Evolutionary conservation across 2,888 invertebrate species (phyloP).

Genomic region (Lepidocyrtinus sp.): DNA sequence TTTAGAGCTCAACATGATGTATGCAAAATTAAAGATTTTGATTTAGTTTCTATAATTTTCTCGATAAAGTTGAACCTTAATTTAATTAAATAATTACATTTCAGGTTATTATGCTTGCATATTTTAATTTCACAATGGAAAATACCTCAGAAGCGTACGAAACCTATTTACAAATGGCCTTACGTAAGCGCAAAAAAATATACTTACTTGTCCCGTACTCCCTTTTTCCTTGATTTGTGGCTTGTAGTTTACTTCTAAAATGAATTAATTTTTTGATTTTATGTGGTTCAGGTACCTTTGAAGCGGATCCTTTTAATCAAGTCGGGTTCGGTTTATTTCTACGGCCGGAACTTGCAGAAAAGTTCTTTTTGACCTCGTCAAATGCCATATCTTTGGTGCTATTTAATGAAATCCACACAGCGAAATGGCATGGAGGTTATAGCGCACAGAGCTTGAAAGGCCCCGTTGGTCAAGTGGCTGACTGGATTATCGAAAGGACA

Average conservation of each 20-base stretch:
- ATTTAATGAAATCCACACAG: conserved; percentile 70
- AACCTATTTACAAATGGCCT: conserved; percentile 69
- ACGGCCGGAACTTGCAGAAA: conserved; percentile 62
- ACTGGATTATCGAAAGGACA: conserved; percentile 68
- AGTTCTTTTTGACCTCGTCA: conserved; percentile 66
- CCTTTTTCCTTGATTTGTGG: conserved; percentile 1
- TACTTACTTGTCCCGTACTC: neutral
- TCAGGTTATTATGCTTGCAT: conserved; percentile 67
- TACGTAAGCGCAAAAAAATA: conserved; percentile 38
- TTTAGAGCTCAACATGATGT: conserved; percentile 69
- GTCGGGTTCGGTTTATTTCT: conserved; percentile 68
- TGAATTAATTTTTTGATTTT: neutral
- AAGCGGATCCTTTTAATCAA: conserved; percentile 69
- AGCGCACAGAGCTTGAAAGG: conserved; percentile 60
- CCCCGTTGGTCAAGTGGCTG: conserved; percentile 67
- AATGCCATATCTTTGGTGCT: conserved; percentile 69
- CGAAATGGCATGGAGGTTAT: conserved; percentile 68
- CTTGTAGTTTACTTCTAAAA: conserved; percentile 1
- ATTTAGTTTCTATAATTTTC: neutral
- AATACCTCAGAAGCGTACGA: conserved; percentile 64
- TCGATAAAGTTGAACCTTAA: neutral
- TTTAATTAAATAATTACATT: too few relatives aligned
- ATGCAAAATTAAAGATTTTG: conserved; percentile 29
- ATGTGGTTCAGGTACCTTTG: conserved; percentile 55
- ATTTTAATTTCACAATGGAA: conserved; percentile 65